Base-by-base conservation (phyloP, 2,113 vertebrate genomes). In the Pipra filicauda region DNA sequence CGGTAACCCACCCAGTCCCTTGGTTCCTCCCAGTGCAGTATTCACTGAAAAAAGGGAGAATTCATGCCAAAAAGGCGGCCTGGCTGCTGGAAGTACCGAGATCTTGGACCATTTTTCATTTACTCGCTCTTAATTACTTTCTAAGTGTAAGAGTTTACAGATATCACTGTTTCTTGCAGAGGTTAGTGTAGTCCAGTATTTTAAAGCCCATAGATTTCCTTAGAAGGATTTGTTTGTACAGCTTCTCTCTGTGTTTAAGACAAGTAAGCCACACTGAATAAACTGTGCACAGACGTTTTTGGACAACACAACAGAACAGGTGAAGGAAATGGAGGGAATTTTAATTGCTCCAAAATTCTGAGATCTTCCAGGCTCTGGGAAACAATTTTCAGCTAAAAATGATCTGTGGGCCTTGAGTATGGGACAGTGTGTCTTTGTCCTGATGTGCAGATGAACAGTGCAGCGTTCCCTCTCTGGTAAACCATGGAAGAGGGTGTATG, bases 221-320 rank as follows among this genome's bases (percentile, higher is more conserved):
- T 82, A 46, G 93, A 81, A 92, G 85, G 92, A 69, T 87, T 84
- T 93, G 85, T 94, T 93, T 91, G 88, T 85, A 72, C 92, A 85
- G 83, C 76, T 91, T 66, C 66, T 95, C 83, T 65, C 76, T 0
- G 0, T 69, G 48, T 78, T 94, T 87, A 54, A 91, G 88, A 62
- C 61, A 15, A 49, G 54, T 80, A 95, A 94, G 75, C 64, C 83
- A 41, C 12, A 6, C 52, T 88, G 80, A 65, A 65, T 93, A 96
- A 96, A 94, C 65, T 27, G 6, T 37, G 61, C 52, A 9, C 41
- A 58, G 85, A 43, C 39, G 35, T 89, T 78, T 89, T 88, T 85
- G 70, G 90, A 81, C 73, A 61, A n/a, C 44, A 21, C n/a, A 43
- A 41, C 20, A 24, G 52, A 81, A 61, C 73, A 94, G 95, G 96